Percentiles rank a stretch among this genome's conserved stretches.
Conservation (phyloP, 2,888 invertebrate species). For the Synergus japonicus region DNA sequence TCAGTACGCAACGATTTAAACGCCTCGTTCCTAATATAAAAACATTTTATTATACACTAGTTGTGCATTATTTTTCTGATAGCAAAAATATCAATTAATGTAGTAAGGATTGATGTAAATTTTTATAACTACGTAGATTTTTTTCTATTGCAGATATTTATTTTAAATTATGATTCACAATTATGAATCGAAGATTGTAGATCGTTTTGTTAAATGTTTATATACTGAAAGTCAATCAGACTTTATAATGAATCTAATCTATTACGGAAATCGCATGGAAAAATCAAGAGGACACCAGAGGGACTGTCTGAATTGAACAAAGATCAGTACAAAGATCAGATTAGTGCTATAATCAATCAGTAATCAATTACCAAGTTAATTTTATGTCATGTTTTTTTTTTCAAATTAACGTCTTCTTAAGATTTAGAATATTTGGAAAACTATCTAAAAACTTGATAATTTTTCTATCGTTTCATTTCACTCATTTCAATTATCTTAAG, state of each 20-base stretch:
- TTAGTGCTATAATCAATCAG: neutral
- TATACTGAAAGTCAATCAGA: neutral
- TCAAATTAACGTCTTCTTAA: neutral
- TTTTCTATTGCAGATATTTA: too few species aligned
- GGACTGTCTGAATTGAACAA: neutral
- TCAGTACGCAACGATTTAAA: neutral
- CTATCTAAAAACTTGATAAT: neutral
- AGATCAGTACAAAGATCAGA: constrained; percentile 25
- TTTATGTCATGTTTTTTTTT: neutral
- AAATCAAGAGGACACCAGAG: neutral
- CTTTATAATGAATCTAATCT: constrained; percentile 19
- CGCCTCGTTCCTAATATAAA: constrained; percentile 7
- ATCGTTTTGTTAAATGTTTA: neutral
- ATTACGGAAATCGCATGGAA: constrained; percentile 8
- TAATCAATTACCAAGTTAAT: neutral
- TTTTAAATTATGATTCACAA: neutral
- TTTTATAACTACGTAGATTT: too few species aligned
- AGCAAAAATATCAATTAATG: neutral
- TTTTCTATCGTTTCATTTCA: neutral
- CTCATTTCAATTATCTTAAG: neutral
- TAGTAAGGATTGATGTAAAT: too few species aligned
- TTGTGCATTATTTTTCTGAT: neutral
- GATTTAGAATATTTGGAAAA: neutral
- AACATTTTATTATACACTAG: neutral
- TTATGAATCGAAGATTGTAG: neutral